Evolutionary conservation across 2,888 invertebrate species (phyloP).

Genomic region (Nemapogon koenigi): DNA sequence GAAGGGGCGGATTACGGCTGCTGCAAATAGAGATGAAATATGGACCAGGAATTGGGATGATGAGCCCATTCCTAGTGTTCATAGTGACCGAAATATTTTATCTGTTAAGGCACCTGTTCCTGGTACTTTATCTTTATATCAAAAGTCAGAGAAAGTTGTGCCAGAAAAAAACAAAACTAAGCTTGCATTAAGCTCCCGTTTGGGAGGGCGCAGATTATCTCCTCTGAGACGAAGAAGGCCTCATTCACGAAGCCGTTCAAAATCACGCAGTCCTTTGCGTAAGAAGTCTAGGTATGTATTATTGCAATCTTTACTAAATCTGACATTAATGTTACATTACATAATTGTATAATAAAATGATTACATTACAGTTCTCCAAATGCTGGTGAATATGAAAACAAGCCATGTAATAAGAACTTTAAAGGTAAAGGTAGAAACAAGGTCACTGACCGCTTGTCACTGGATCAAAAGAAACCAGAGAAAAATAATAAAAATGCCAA

Average conservation of each 20-base stretch:
- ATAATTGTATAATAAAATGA: slow-evolving; percentile 8
- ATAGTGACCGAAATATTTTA: slow-evolving; percentile 71
- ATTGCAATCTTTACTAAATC: not conserved
- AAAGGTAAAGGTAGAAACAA: slow-evolving; percentile 54
- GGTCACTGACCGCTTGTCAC: slow-evolving; percentile 64
- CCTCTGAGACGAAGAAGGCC: slow-evolving; percentile 40
- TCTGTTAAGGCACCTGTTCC: slow-evolving; percentile 68
- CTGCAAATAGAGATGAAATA: slow-evolving; percentile 86
- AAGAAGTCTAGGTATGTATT: slow-evolving; percentile 50
- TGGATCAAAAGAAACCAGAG: slow-evolving; percentile 44
- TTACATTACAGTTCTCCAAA: slow-evolving; percentile 50
- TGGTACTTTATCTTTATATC: slow-evolving; percentile 65
- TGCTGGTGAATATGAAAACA: slow-evolving; percentile 60
- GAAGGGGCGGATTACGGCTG: slow-evolving; percentile 91
- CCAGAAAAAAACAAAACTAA: slow-evolving; percentile 29
- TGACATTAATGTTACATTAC: not conserved
- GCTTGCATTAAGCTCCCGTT: slow-evolving; percentile 26
- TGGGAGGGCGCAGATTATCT: slow-evolving; percentile 33
- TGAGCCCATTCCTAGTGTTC: slow-evolving; percentile 90
- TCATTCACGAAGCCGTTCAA: slow-evolving; percentile 43
- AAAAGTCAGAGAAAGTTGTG: slow-evolving; percentile 48
- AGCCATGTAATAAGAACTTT: slow-evolving; percentile 31
- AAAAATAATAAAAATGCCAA: slow-evolving; percentile 56
- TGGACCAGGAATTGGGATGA: slow-evolving; percentile 94
- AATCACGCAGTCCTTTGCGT: slow-evolving; percentile 54